Percentiles rank a stretch among this genome's conserved stretches.
phyloP scores from a whole-genome alignment of 2,888 invertebrate species.

The Archips crataeganus region DNA sequence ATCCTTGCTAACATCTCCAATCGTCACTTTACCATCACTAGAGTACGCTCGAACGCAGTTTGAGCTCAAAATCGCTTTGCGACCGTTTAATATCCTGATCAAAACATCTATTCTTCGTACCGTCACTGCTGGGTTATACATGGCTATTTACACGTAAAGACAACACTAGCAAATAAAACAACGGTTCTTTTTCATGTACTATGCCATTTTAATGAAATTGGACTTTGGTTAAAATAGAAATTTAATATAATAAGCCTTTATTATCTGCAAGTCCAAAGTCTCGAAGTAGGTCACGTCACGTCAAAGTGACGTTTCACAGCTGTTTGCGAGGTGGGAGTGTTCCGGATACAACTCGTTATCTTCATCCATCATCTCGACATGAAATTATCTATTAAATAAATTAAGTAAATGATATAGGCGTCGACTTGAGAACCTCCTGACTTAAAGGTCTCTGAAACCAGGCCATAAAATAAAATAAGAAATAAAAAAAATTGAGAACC shows the following conservation, averaged over 20 bases:
- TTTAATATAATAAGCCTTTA: constrained; percentile 49
- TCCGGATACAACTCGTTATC: constrained; percentile 3
- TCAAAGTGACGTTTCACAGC: constrained; percentile 52
- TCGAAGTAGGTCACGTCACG: constrained; percentile 49
- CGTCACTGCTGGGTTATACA: constrained; percentile 76
- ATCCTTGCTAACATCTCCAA: constrained; percentile 90
- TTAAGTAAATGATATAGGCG: no score
- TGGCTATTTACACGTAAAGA: constrained; percentile 49
- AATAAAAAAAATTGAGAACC: no score
- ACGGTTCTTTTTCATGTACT: constrained; percentile 7
- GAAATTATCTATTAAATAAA: background rate
- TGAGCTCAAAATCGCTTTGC: constrained; percentile 68
- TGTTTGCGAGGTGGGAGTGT: constrained; percentile 40
- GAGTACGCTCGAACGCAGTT: constrained; percentile 77
- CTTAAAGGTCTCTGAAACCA: no score
- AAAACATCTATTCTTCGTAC: constrained; percentile 81
- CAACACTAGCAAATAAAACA: constrained; percentile 41
- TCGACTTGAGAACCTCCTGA: no score
- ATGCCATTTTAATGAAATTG: constrained; percentile 22
- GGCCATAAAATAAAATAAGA: no score
- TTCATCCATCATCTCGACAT: background rate
- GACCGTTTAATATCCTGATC: constrained; percentile 77
- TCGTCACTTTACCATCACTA: constrained; percentile 87
- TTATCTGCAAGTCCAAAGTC: constrained; percentile 74
- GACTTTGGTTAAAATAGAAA: constrained; percentile 51